Base-by-base conservation (phyloP, 92 coral and sea anemone genomes). In the Montipora capitata region DNA sequence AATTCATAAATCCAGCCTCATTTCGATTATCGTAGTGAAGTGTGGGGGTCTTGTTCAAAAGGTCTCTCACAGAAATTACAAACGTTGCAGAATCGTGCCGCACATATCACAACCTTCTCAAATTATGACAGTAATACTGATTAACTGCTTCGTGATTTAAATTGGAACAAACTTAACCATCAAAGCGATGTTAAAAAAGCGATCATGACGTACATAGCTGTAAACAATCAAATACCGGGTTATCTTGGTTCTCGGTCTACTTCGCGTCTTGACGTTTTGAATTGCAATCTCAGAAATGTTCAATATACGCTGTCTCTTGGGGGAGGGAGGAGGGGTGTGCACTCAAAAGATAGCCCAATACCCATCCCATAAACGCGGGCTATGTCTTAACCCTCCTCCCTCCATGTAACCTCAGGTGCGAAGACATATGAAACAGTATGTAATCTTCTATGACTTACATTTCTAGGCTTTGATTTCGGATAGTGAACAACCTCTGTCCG, bases 1-100 rank as follows among this genome's bases (percentile, higher is more conserved):
- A 79, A 44, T 42, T 57, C 81, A 43, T 41, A 81, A 38, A 89
- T 20, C 27, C 27, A 20, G 54, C 84, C 93, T 42, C 80, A 77
- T 40, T 76, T 83, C 63, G 57, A 76, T 15, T 89, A 83, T 35
- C 77, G 89, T 48, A 76, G 77, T 89, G 89, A 40, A 49, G 90
- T 90, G 51, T 44, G 8, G 16, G 85, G 94, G 79, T 83, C 75
- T 79, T 89, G 89, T 89, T 27, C 43, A 40, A 72, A 81, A 64
- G 54, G 81, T 17, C 80, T 83, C 42, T 83, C 89, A 13, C 45
- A 70, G 44, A 85, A 85, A 44, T 82, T 82, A 27, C 92, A 92
- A 78, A 92, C 77, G 80, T 76, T 88, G 14, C 92, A 77, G 71
- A 88, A 87, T 56, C 90, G 77, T 56, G 93, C 90, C 27, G 86